phyloP scores from a whole-genome alignment of 2,113 vertebrate species.

The Pluvialis apricaria region DNA sequence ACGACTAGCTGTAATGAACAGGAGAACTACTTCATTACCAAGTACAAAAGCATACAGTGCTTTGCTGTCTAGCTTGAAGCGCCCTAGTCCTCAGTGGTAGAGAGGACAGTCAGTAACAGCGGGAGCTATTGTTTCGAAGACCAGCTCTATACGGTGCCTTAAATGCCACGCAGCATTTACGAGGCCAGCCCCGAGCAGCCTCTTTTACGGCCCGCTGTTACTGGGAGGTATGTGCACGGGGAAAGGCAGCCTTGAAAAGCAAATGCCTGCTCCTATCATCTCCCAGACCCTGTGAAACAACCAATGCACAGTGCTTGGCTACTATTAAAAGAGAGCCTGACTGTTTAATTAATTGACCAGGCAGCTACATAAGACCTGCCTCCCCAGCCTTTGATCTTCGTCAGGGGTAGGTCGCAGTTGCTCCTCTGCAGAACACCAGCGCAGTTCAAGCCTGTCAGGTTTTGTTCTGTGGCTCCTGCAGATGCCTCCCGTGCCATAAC shows the following conservation, averaged over 20 bases:
- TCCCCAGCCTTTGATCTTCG: background rate
- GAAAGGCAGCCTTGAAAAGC: background rate
- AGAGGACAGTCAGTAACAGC: background rate
- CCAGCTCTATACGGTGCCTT: background rate
- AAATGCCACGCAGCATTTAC: accelerated
- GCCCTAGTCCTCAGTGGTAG: background rate
- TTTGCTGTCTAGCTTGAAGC: background rate
- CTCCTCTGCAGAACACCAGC: background rate
- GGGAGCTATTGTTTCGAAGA: background rate
- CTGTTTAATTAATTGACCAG: background rate
- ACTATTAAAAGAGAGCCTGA: background rate
- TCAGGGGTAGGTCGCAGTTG: accelerated
- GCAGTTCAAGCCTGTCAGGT: background rate
- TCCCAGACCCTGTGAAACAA: background rate
- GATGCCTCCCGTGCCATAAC: background rate
- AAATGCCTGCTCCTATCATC: accelerated
- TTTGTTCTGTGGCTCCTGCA: background rate
- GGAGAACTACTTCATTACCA: background rate
- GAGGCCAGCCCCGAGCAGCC: background rate
- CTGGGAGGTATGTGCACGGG: background rate
- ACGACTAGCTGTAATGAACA: accelerated
- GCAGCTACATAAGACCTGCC: background rate
- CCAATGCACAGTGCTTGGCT: background rate
- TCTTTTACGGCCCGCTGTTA: background rate
- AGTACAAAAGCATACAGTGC: background rate